Percentiles rank a stretch among this genome's conserved stretches.
Conservation (phyloP, 1,140 invertebrate genomes). For the Drosophila serrata region DNA sequence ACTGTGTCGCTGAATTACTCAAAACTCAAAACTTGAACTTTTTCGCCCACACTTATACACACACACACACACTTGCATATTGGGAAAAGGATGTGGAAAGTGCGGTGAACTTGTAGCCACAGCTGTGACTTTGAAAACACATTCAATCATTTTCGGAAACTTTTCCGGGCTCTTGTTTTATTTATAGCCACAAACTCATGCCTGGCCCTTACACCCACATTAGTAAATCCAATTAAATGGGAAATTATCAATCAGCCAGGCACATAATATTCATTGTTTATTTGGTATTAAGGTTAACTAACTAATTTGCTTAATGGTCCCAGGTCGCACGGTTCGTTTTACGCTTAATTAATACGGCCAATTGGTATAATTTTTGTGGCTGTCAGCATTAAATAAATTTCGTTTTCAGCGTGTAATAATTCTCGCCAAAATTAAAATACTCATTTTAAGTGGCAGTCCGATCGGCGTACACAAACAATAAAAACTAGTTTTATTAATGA, state of each 20-base stretch:
- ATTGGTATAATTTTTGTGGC: conserved; percentile 71
- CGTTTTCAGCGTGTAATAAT: conserved; percentile 33
- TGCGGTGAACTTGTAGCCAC: conserved; percentile 54
- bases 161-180: conserved; percentile 22
- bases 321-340: conserved; percentile 42
- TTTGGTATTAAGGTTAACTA: conserved; percentile 28
- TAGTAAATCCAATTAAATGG: conserved; percentile 41
- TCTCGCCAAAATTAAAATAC: conserved; percentile 37
- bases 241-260: conserved; percentile 40
- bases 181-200: conserved; percentile 17
- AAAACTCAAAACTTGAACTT: conserved; percentile 43
- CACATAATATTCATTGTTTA: conserved; percentile 36
- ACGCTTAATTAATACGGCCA: conserved; percentile 69
- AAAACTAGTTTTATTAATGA: neutral
- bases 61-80: conserved; percentile 9
- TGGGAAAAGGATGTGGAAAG: conserved; percentile 25
- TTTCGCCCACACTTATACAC: conserved; percentile 19
- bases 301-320: conserved; percentile 60
- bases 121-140: conserved; percentile 70
- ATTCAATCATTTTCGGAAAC: conserved; percentile 75
- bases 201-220: neutral
- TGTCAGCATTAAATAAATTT: conserved; percentile 69
- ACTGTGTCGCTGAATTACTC: conserved; percentile 42
- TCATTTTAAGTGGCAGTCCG: conserved; percentile 22
- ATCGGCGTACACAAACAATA: neutral